A percentile compares a stretch with the other conserved stretches of the same genome.
These are phyloP conservation scores for Dreissena rostriformis DNA, from an alignment of 1,140 invertebrate genomes.

Conservation along the genomic window DNA sequence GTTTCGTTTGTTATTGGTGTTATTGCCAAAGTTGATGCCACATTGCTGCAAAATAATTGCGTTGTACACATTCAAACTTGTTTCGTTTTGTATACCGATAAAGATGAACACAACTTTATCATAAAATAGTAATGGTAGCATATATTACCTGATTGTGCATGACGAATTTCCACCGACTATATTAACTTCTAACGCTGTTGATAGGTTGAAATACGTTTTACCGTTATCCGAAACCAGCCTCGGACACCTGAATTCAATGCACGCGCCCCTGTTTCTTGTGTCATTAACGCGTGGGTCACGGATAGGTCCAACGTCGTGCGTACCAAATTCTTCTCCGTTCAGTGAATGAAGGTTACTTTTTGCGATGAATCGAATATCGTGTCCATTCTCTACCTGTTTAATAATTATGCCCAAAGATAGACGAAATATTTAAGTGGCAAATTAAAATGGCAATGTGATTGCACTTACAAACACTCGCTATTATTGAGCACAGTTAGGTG, in stretches of 20 bases:
- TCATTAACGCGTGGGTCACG: not conserved
- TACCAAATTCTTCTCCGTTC: constrained; percentile 5
- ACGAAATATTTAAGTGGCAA: not conserved
- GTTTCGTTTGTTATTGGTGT: no score
- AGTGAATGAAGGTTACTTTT: not conserved
- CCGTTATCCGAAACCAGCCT: not conserved
- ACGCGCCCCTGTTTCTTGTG: not conserved
- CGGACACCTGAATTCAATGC: constrained; percentile 33
- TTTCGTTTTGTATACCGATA: no score
- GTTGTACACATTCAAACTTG: no score
- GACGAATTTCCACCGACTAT: no score
- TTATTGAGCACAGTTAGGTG: no score
- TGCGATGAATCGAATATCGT: constrained; percentile 1
- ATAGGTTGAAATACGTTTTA: not conserved
- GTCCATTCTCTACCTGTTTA: not conserved
- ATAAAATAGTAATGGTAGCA: no score
- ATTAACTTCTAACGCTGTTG: constrained; percentile 1
- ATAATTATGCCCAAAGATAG: not conserved
- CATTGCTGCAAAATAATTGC: no score
- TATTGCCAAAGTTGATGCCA: no score
- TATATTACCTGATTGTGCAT: no score
- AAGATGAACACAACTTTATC: no score
- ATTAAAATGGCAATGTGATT: not conserved
- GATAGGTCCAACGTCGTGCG: constrained; percentile 1
- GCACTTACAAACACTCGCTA: no score